Base-by-base conservation (phyloP, 2,113 vertebrate species). In the Numenius arquata region DNA sequence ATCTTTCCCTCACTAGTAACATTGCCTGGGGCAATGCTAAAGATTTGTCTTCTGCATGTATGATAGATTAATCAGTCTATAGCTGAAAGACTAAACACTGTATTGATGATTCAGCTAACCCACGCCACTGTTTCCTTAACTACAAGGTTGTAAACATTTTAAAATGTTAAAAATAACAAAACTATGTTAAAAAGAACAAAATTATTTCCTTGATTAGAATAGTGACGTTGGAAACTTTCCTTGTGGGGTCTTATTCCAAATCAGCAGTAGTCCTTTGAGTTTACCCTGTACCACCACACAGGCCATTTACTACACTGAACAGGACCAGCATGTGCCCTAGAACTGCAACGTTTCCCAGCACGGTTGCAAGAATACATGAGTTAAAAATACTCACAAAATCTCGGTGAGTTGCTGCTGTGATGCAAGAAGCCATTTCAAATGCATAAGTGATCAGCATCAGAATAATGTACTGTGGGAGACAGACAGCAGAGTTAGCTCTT, bases 401-500 rank as follows among this genome's bases (percentile, higher is more conserved):
- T 89, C 89, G 80, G 6, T 98, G 97, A 26, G 98, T 98, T 0
- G 95, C 98, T 84, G 98, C 98, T 1, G 98, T 98, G 94, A 98
- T 98, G 67, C 98, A 98, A 62, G 98, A 98, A 29, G 98, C 98
- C 90, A 98, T 98, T 98, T 98, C 98, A 96, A 98, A 98, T 27
- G 96, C 97, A 9, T 97, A 98, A 11, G 98, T 98, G 65, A 98
- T 97, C 72, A 98, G 96, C 98, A 98, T 98, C 95, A 98, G 90
- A 93, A 98, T 96, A 78, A 98, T 97, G 85, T 98, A 98, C 98
- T 98, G 68, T 53, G 95, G 87, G 74, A 65, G 61, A 96, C 55
- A 58, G 78, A 93, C 41, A 94, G 4, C 21, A 94, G n/a, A 84
- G 52, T 96, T 82, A 85, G 20, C 9, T 48, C 36, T 75, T 48